A percentile compares a stretch with the other conserved stretches of the same genome.
Conservation (phyloP, 1,140 invertebrate species). For the Caenorhabditis brenneri region DNA sequence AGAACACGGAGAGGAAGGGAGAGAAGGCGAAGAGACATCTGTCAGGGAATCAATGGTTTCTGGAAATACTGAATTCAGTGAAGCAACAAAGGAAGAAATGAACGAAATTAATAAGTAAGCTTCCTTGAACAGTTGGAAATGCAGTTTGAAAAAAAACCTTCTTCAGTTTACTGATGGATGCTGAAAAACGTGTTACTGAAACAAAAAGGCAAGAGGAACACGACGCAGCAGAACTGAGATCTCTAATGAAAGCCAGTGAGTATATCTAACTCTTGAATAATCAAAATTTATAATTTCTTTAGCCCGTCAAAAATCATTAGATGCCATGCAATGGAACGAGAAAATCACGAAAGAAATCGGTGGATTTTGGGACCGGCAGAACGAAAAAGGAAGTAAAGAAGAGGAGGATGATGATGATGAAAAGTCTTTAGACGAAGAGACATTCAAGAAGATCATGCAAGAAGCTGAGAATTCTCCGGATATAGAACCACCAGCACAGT, state of each 20-base stretch:
- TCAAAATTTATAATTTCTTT: neutral
- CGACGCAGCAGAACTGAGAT: neutral
- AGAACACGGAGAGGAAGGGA: neutral
- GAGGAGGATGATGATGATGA: slow-evolving; percentile 13
- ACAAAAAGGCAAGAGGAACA: neutral
- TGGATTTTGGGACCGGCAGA: slow-evolving; percentile 39
- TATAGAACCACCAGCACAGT: neutral
- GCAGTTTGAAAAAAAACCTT: neutral
- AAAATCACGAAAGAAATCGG: slow-evolving; percentile 26
- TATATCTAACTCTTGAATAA: neutral
- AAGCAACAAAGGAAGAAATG: slow-evolving; percentile 46
- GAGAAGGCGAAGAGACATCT: neutral
- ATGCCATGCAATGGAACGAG: slow-evolving; percentile 23
- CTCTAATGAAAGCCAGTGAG: slow-evolving; percentile 20
- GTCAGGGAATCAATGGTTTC: slow-evolving; percentile 36
- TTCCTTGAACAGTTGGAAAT: too few species aligned
- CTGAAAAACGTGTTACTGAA: neutral
- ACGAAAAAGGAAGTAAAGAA: neutral
- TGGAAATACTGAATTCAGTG: slow-evolving; percentile 26
- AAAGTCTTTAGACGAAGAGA: slow-evolving; percentile 40
- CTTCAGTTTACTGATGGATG: slow-evolving; percentile 22
- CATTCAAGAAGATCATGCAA: slow-evolving; percentile 22
- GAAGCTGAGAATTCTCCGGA: slow-evolving; percentile 40
- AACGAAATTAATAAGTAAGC: slow-evolving; percentile 42
- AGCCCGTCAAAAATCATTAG: slow-evolving; percentile 45